phyloP scores from a whole-genome alignment of 2,888 invertebrate genomes.

The Diplazon laetatorius region DNA sequence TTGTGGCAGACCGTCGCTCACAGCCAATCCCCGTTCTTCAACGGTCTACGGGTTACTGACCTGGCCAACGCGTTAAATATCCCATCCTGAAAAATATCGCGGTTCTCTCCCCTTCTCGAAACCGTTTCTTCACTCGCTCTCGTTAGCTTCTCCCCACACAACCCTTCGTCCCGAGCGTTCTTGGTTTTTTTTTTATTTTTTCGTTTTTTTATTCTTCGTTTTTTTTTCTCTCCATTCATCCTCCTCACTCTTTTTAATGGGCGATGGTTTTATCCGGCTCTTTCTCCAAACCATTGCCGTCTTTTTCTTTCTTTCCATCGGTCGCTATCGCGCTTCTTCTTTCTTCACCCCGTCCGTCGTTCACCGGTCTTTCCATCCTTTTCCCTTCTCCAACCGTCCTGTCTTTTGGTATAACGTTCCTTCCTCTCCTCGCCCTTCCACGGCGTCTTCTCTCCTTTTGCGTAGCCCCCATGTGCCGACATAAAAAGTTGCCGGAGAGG shows the following conservation, averaged over 20 bases:
- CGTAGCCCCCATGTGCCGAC: constrained; percentile 40
- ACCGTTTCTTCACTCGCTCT: constrained; percentile 67
- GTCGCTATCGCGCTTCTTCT: constrained; percentile 8
- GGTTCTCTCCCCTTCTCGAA: constrained; percentile 71
- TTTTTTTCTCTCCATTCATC: no score
- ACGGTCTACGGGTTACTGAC: constrained; percentile 79
- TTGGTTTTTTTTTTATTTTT: no score
- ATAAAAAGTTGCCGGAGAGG: constrained; percentile 53
- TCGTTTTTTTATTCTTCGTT: no score
- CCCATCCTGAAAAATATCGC: constrained; percentile 82
- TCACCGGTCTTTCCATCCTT: constrained; percentile 52
- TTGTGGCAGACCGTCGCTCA: constrained; percentile 78
- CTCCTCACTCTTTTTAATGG: no score
- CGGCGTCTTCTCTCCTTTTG: constrained; percentile 50
- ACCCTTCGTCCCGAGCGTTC: constrained; percentile 18
- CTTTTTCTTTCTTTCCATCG: constrained; percentile 6
- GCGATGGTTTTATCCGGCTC: no score
- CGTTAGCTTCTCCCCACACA: constrained; percentile 37
- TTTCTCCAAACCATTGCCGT: constrained; percentile 29
- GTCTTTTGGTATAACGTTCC: constrained; percentile 56
- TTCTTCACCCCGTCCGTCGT: no score
- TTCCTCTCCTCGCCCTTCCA: constrained; percentile 41
- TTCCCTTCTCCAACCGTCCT: constrained; percentile 52
- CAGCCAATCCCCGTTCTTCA: constrained; percentile 79
- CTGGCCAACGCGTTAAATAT: constrained; percentile 82